Base-by-base conservation (phyloP, 2,113 vertebrate species). In the Tetraodon nigroviridis region DNA sequence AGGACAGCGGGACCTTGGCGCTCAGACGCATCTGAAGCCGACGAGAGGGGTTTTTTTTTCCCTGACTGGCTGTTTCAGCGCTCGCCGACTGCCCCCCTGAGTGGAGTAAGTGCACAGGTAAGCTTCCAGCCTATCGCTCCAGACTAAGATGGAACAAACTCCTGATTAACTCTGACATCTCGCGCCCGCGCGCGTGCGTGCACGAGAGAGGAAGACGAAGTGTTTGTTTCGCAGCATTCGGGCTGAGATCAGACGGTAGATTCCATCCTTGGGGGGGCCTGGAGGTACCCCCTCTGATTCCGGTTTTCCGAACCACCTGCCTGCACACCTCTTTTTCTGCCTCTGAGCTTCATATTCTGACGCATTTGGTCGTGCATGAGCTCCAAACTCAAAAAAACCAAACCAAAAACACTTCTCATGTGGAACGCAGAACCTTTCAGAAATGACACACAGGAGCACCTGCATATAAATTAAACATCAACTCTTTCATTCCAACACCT, bases 41-140 rank as follows among this genome's bases (percentile, higher is more conserved):
- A 73, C 69, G 66, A 61, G 68, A 64, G 32, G 29, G 60, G 68
- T 77, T 77, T 84, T 83, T 58, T 84, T 85, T 83, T 75, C 58
- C 77, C 82, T 83, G 79, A 85, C 77, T 79, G 72, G 66, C 78
- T 78, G 64, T 80, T 82, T 84, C 69, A 52, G 59, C 56, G 64
- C 78, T 56, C 1, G 19, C 76, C 78, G 82, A 81, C 58, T 83
- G 73, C 76, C 58, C 12, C 18, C 18, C 14, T 62, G 69, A 79
- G 76, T 66, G 51, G 77, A 83, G 84, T 85, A 83, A 84, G 82
- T 84, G 87, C 84, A 84, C 79, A 85, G 85, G 79, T 89, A 84
- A 87, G 84, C 78, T 71, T 51, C 54, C 59, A 58, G 60, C 49
- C 75, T 75, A 88, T 84, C 78, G 84, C 67, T 64, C 72, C 56